phyloP scores from a whole-genome alignment of 2,888 invertebrate genomes.

The Cryptocephalus primarius region DNA sequence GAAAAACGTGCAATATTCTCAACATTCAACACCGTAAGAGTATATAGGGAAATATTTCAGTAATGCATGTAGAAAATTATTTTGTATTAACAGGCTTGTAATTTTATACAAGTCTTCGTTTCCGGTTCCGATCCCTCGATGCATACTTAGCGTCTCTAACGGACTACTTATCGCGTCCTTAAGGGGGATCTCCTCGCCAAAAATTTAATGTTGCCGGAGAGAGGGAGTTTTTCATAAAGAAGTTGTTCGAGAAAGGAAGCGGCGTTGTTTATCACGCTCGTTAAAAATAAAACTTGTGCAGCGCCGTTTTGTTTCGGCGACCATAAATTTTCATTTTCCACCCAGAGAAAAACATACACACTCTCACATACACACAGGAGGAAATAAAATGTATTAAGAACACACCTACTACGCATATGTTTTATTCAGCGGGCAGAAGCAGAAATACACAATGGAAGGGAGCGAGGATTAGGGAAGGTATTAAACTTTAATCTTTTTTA shows the following conservation, averaged over 20 bases:
- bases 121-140: no score
- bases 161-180: background rate
- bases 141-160: no score
- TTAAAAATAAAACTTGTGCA: slow-evolving; percentile 13
- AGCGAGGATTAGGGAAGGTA: slow-evolving; percentile 12
- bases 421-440: slow-evolving; percentile 10
- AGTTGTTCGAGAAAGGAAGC: slow-evolving; percentile 1
- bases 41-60: no score
- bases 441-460: slow-evolving; percentile 5
- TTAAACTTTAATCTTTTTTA: slow-evolving; percentile 20
- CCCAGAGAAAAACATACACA: slow-evolving; percentile 2
- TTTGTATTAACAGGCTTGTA: no score
- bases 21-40: no score
- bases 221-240: slow-evolving; percentile 7
- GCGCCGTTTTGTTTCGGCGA: slow-evolving; percentile 9
- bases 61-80: no score
- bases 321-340: slow-evolving; percentile 17
- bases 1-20: background rate
- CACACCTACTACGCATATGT: slow-evolving; percentile 18
- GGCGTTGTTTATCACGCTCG: slow-evolving; percentile 15
- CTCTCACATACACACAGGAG: slow-evolving; percentile 8
- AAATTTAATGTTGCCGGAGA: slow-evolving; percentile 8
- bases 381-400: slow-evolving; percentile 15
- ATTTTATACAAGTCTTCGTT: no score
- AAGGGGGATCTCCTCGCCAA: slow-evolving; percentile 8